Evolutionary conservation across 2,113 vertebrate species (phyloP).

Genomic region (Proterorhinus semilunaris): DNA sequence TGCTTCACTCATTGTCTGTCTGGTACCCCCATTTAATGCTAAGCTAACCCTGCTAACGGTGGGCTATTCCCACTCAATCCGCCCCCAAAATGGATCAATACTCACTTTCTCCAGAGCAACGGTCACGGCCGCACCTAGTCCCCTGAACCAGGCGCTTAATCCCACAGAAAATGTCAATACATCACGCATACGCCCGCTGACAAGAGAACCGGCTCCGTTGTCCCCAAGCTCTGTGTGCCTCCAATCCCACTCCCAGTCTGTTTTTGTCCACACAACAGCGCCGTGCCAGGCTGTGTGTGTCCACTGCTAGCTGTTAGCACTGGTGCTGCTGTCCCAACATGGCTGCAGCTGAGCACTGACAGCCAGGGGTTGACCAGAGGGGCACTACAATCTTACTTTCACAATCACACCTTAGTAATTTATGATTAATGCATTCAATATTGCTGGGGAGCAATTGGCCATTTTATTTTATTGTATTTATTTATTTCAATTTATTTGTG

Average conservation of each 20-base stretch:
- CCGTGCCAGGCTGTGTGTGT: slow-evolving; percentile 65
- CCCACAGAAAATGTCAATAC: slow-evolving; percentile 3
- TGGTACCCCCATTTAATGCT: slow-evolving; percentile 64
- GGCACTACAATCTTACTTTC: not conserved
- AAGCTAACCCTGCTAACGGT: slow-evolving; percentile 68
- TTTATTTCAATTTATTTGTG: not conserved
- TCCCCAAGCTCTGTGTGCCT: slow-evolving; percentile 18
- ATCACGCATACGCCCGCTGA: not conserved
- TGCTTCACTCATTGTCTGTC: slow-evolving; percentile 66
- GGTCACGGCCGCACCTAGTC: slow-evolving; percentile 48
- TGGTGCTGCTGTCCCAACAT: slow-evolving; percentile 58
- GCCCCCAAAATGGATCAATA: slow-evolving; percentile 50
- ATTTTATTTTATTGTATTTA: not conserved
- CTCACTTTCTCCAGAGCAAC: slow-evolving; percentile 57
- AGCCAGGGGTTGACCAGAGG: slow-evolving; percentile 38
- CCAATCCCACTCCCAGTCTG: slow-evolving; percentile 42
- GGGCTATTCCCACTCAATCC: slow-evolving; percentile 60
- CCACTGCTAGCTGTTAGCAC: slow-evolving; percentile 48
- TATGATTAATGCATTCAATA: not conserved
- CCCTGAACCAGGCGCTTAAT: slow-evolving; percentile 18
- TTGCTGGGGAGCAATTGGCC: too few relatives aligned
- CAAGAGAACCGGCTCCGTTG: slow-evolving; percentile 37
- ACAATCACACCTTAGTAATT: not conserved
- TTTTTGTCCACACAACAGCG: slow-evolving; percentile 71
- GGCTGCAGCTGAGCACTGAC: slow-evolving; percentile 61